phyloP scores from a whole-genome alignment of 2,797 vertebrate species.

The Gymnoscopelus braueri region DNA sequence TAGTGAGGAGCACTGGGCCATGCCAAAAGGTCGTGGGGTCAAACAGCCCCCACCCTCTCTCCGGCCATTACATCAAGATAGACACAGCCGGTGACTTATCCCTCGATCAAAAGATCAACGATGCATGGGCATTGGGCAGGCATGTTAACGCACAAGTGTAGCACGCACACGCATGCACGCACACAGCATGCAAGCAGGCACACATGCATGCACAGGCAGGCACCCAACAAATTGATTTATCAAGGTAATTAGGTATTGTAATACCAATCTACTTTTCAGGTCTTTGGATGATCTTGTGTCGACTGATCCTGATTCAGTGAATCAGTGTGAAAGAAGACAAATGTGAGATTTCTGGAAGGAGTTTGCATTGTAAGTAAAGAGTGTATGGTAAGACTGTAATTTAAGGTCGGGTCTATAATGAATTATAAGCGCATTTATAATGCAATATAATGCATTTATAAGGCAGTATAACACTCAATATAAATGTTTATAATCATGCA shows the following conservation, averaged over 20 bases:
- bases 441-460: too few relatives aligned
- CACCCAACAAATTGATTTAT: conserved; percentile 67
- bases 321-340: conserved; percentile 25
- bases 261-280: conserved; percentile 54
- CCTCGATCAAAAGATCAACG: conserved; percentile 74
- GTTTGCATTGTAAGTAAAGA: not conserved
- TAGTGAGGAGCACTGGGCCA: conserved; percentile 82
- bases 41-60: conserved; percentile 91
- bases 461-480: too few relatives aligned
- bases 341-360: conserved; percentile 38
- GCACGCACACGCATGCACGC: conserved; percentile 21
- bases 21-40: conserved; percentile 90
- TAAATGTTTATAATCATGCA: too few relatives aligned
- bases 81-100: conserved; percentile 86
- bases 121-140: conserved; percentile 14
- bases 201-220: conserved; percentile 18
- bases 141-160: conserved; percentile 39
- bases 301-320: conserved; percentile 1
- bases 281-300: conserved; percentile 26
- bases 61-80: conserved; percentile 86
- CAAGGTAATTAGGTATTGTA: conserved; percentile 43
- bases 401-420: not conserved
- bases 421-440: too few relatives aligned
- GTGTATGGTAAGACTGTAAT: not conserved
- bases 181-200: conserved; percentile 19